Base-by-base conservation (phyloP, 1,140 invertebrate genomes). In the Triops longicaudatus region DNA sequence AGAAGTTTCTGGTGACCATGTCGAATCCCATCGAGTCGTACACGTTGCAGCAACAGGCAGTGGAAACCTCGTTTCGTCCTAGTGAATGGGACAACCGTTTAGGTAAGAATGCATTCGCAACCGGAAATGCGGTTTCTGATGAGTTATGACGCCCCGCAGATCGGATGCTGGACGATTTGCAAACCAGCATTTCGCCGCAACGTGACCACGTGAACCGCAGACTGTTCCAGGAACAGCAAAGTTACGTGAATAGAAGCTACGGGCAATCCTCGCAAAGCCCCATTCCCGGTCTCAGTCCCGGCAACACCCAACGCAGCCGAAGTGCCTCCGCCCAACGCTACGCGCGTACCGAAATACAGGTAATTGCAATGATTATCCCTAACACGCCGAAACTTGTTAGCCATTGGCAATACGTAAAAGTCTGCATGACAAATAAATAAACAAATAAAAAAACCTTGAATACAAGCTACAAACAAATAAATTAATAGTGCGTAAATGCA, bases 81-180 rank as follows among this genome's bases (percentile, higher is more conserved):
- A 75, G 9, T 14, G 74, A 75, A 75, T 75, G 74, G 74, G 74
- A 75, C 41, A 44, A 17, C 74, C 74, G 74, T 42, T 42, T 75
- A 26, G 74, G 74, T 75, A 75, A 75, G 17, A n/a, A 14, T 42
- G 73, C 37, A 41, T 42, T 50, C 26, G 37, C 41, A 43, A 43
- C 26, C 17, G 26, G 37, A 28, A 31, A 75, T 7, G 26, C 9
- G 26, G 26, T 22, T 72, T 72, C n/a, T 22, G 6, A 22, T 72
- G 71, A 6, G n/a, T 73, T 73, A 26, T 26, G 74, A 31, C 37
- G 26, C 17, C n/a, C n/a, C 37, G 22, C 50, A 77, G 76, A 77
- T 77, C 76, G 76, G 31, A 63, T 77, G 76, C 44, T 72, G 28
- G 76, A 77, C 17, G 44, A 72, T n/a, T 43, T 72, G 37, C 76